Evolutionary conservation across 2,888 invertebrate genomes (phyloP), one percentile per base, ranked within the genome.

Genomic region (Tupiocoris notatus): DNA sequence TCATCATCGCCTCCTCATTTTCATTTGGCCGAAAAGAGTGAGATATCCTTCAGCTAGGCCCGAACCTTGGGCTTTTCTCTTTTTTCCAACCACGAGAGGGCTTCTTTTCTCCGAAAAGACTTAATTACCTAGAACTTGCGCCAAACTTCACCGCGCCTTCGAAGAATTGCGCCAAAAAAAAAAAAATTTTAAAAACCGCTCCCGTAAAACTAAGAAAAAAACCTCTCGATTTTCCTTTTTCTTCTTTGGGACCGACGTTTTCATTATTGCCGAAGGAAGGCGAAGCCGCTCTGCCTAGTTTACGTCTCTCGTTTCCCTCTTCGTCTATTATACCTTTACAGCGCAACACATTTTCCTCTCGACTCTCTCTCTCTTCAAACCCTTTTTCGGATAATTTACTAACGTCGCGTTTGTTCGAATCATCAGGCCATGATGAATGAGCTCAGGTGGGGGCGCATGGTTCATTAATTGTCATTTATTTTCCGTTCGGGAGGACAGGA

Each of bases 391-490:
- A 65, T 20, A 75, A 75, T 65, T 73, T 65, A 57, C 25, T 75
- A 75, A 65, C 65, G 59, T 75, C 65, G 75, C 63, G 73, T 63
- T 73, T 62, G 73, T 75, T 75, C 75, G 59, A 66, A 75, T 75
- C 75, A 75, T 75, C 65, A 75, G 22, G 66, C 66, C 65, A 39
- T 75, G 75, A 75, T 75, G 22, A 75, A 75, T 75, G 75, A 39
- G 75, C 18, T 23, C 75, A 75, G 66, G 75, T 75, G 75, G 66
- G 66, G 39, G 65, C 65, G 65, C 66, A 66, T 66, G 61, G 66
- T 65, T 75, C 75, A 75, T 75, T 75, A 75, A 75, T 75, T 75
- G 75, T 65, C 75, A 75, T 75, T 75, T 74, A 71, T 71, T 71
- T 61, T 71, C 61, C 71, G 71, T 71, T 71, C 61, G 71, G 61